Base-by-base conservation (phyloP, 2,113 vertebrate species). In the Cyrtonyx montezumae region DNA sequence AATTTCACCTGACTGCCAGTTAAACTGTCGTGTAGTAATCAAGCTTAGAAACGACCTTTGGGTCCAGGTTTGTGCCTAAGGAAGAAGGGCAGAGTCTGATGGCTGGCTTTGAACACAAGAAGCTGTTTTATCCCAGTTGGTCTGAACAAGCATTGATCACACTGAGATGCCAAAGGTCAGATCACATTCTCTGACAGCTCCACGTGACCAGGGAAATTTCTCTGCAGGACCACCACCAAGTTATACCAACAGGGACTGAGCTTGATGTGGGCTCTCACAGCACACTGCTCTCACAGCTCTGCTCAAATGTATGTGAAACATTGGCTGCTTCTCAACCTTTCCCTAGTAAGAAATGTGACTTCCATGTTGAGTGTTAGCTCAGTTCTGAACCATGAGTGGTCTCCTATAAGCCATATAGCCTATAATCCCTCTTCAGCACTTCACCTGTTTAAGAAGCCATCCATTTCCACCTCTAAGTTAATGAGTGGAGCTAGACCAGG, bases 281-380 rank as follows among this genome's bases (percentile, higher is more conserved):
- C 46, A 17, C 7, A 0, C 28, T 82, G 22, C 7, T 74, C 8
- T 80, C 11, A 32, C 11, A 56, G n/a, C 11, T 75, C 69, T 1
- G 0, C 20, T 42, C 0, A 0, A 59, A 6, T 7, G 4, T 67
- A 2, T 49, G 34, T 80, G n/a, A 67, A 86, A 36, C 3, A 25
- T 21, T 10, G 32, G 49, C 13, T 69, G 8, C 14, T 67, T 19
- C 68, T 90, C 45, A 62, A 85, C 3, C 17, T 79, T 49, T 88
- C 7, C 6, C 6, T 17, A 46, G 11, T 20, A 14, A 36, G 82
- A 89, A 61, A 15, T 6, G 13, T 5, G 65, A 20, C 1, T 13
- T 82, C 56, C 69, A 32, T 83, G 7, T 43, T 65, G 30, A 34
- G 9, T 56, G 59, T 69, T 58, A 62, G 5, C 28, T 88, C 26